These are phyloP conservation scores for Ptychoptera contaminata DNA, from an alignment of 2,888 invertebrate genomes.

Conservation along the genomic window DNA sequence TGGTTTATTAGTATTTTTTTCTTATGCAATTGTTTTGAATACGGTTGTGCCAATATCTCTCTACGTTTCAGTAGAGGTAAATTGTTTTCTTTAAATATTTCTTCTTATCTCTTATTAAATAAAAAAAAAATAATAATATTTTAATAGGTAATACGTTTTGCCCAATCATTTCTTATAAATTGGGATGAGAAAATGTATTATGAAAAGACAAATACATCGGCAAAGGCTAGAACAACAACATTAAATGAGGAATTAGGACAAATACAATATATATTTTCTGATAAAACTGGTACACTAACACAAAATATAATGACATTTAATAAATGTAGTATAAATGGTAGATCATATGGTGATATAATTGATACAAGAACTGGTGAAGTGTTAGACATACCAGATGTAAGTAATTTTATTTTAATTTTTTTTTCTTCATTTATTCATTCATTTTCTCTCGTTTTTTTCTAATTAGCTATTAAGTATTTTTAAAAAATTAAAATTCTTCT, in stretches of 20 bases:
- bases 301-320: slow-evolving; percentile 99
- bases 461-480: no score
- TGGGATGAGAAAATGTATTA: slow-evolving; percentile 99
- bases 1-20: slow-evolving; percentile 94
- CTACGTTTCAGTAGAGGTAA: slow-evolving; percentile 89
- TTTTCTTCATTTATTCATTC: background rate
- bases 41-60: slow-evolving; percentile 99
- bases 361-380: slow-evolving; percentile 78
- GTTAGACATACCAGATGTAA: slow-evolving; percentile 71
- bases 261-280: slow-evolving; percentile 98
- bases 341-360: slow-evolving; percentile 80
- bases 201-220: slow-evolving; percentile 74
- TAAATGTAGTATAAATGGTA: slow-evolving; percentile 90
- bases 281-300: slow-evolving; percentile 97
- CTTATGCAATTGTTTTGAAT: slow-evolving; percentile 97
- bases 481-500: no score
- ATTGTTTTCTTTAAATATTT: slow-evolving; percentile 16
- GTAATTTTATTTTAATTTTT: slow-evolving; percentile 15
- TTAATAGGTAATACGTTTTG: slow-evolving; percentile 81
- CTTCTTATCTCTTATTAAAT: slow-evolving; percentile 8
- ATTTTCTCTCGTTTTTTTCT: slow-evolving; percentile 6
- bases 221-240: slow-evolving; percentile 93
- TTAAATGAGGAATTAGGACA: slow-evolving; percentile 97
- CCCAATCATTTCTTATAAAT: slow-evolving; percentile 96
- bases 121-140: background rate